Base-by-base conservation (phyloP, 2,113 vertebrate genomes). In the Sinocyclocheilus grahami region DNA sequence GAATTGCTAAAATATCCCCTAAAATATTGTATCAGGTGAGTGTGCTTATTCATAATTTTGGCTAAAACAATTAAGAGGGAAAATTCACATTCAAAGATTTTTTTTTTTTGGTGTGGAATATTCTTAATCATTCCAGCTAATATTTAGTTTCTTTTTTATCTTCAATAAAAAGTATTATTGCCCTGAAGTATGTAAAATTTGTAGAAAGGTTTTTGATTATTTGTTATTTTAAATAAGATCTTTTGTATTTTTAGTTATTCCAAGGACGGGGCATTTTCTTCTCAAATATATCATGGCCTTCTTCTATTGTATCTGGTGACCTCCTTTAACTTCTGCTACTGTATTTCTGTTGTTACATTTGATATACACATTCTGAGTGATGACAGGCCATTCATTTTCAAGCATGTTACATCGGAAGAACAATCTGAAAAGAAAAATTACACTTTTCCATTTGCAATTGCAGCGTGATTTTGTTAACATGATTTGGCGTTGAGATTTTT, bases 131-230 rank as follows among this genome's bases (percentile, higher is more conserved):
- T 60, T 80, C 39, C 22, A 80, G 13, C 58, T 16, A 80, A 60
- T 20, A 11, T 37, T 37, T 5, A 60, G 71, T 78, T 78, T 60
- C 9, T 22, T 78, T 30, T 78, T 55, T 60, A 53, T 13, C 5
- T 22, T 78, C 20, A 37, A 60, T 78, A 24, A 80, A 63, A 27
- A 16, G 37, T 63, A 80, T 63, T 80, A 80, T 63, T 39, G 58
- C 20, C 33, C 22, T 42, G 42, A 33, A 80, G 78, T 39, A 46
- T 63, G 8, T 78, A 2, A 6, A 5, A 20, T 13, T 22, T 77
- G 7, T 30, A 30, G 1, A 30, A 53, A 30, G 10, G 7, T 18
- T 58, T 55, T 20, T 30, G 27, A 22, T 20, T 16, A n/a, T 78
- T 78, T 37, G 14, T 79, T 39, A 3, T 22, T 22, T 14, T 39